These are phyloP conservation scores for Polietes domitor DNA, from an alignment of 2,888 invertebrate genomes.

Conservation along the genomic window DNA sequence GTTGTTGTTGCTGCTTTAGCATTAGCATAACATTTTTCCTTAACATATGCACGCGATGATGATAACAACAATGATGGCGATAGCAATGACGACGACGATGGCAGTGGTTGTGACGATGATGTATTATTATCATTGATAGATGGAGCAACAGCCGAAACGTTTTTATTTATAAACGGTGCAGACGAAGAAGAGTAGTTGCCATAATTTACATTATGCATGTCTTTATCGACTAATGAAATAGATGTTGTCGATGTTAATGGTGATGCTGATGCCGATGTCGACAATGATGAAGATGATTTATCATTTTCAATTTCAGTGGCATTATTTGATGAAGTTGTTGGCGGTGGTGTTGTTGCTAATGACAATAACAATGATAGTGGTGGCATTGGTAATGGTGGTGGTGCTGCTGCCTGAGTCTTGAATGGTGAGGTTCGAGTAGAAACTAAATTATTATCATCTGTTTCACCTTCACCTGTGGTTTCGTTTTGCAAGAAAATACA, in stretches of 20 bases:
- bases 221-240: conserved; percentile 47
- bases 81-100: conserved; percentile 37
- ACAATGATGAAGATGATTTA: conserved; percentile 55
- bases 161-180: conserved; percentile 41
- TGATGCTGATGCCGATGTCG: too few species aligned
- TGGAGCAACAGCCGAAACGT: conserved; percentile 43
- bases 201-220: conserved; percentile 56
- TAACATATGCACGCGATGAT: conserved; percentile 45
- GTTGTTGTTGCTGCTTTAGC: conserved; percentile 18
- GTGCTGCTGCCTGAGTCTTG: background rate
- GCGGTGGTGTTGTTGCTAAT: conserved; percentile 55
- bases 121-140: conserved; percentile 58
- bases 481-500: conserved; percentile 28
- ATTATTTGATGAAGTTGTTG: conserved; percentile 52
- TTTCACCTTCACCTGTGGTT: conserved; percentile 58
- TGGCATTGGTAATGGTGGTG: conserved; percentile 38
- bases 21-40: conserved; percentile 55
- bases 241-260: conserved; percentile 27
- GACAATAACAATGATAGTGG: conserved; percentile 59
- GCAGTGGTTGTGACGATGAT: conserved; percentile 37
- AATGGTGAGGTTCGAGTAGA: conserved; percentile 42
- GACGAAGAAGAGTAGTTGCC: conserved; percentile 26
- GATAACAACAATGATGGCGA: conserved; percentile 50
- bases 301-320: conserved; percentile 75
- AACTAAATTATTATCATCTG: conserved; percentile 49